These are phyloP conservation scores for Silurus asotus DNA, from an alignment of 2,113 vertebrate species.

Conservation along the genomic window DNA sequence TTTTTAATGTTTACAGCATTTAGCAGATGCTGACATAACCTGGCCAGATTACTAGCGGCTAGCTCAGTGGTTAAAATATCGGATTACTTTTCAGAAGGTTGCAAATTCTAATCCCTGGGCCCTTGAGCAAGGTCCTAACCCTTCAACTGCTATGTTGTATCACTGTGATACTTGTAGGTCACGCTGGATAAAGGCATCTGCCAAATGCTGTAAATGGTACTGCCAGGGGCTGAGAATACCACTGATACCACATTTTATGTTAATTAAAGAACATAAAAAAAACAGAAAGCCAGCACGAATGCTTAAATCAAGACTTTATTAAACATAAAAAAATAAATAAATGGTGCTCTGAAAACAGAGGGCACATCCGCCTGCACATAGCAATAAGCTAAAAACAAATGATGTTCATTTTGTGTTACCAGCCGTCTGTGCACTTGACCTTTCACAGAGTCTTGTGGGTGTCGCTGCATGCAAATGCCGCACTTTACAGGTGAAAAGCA, in stretches of 20 bases:
- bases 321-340: not conserved
- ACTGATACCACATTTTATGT: not conserved
- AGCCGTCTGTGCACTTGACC: not conserved
- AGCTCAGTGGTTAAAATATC: no score
- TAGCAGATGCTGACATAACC: no score
- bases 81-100: no score
- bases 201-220: no score
- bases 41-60: no score
- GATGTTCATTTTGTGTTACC: not conserved
- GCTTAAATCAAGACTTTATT: not conserved
- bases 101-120: no score
- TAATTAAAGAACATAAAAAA: not conserved
- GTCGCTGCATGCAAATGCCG: not conserved
- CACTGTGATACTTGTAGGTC: no score
- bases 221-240: not conserved
- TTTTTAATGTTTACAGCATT: no score
- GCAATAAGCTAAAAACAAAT: not conserved
- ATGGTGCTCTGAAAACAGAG: not conserved
- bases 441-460: not conserved
- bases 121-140: no score
- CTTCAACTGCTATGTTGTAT: no score
- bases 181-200: no score
- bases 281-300: not conserved
- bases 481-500: not conserved
- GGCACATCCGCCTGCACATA: no score